Percentiles rank a stretch among this genome's conserved stretches.
Evolutionary conservation across 2,888 invertebrate species (phyloP).

Genomic region (Orchestes rusci): DNA sequence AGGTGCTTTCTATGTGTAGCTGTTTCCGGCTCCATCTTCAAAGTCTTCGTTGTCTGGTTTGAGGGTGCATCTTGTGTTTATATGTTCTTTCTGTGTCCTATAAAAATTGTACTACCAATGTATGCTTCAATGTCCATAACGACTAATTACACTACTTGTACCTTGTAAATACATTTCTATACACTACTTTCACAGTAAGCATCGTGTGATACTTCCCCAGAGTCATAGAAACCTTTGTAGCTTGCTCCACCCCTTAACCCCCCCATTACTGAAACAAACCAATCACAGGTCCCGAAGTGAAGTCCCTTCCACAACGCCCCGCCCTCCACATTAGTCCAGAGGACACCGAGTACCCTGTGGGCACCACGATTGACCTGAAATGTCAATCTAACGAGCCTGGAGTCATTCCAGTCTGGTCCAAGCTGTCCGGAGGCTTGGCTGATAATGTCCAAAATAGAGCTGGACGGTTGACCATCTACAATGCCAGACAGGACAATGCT

Average conservation of each 20-base stretch:
- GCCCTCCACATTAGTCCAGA: slow-evolving; percentile 32
- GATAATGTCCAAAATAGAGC: slow-evolving; percentile 53
- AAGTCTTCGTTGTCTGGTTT: slow-evolving; percentile 19
- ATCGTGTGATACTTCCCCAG: too few relatives aligned
- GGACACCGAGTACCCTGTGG: slow-evolving; percentile 42
- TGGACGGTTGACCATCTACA: slow-evolving; percentile 49
- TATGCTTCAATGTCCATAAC: too few relatives aligned
- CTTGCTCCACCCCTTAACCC: too few relatives aligned
- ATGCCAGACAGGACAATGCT: slow-evolving; percentile 54
- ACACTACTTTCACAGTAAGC: too few relatives aligned
- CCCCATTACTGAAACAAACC: too few relatives aligned
- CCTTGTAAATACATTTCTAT: too few relatives aligned
- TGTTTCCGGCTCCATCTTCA: slow-evolving; percentile 17
- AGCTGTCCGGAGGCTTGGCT: slow-evolving; percentile 50
- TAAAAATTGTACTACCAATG: too few relatives aligned
- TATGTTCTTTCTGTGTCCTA: too few relatives aligned
- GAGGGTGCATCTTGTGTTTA: slow-evolving; percentile 12
- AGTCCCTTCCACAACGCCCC: slow-evolving; percentile 21
- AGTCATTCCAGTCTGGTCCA: slow-evolving; percentile 56
- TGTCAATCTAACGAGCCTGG: slow-evolving; percentile 53
- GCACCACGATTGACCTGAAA: slow-evolving; percentile 55
- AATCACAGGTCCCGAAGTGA: slow-evolving; percentile 18
- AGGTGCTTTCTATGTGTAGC: slow-evolving; percentile 18
- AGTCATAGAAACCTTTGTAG: too few relatives aligned
- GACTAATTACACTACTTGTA: too few relatives aligned